Conservation (phyloP, 2,888 invertebrate genomes). For the Agonopterix subpropinquella region DNA sequence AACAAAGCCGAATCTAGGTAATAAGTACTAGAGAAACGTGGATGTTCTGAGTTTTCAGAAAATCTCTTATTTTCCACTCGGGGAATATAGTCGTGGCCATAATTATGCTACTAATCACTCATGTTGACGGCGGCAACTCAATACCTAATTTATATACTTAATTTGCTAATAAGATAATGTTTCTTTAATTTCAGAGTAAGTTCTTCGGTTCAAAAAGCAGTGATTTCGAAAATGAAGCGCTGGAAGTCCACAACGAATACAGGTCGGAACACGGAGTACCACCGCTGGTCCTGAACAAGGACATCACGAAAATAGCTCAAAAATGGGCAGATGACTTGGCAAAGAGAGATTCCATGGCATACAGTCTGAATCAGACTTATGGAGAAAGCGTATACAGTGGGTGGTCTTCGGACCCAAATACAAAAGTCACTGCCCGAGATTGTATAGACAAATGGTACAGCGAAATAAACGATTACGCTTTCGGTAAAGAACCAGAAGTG, state of each 20-base stretch:
- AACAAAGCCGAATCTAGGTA: too few relatives aligned
- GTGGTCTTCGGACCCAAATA: slow-evolving; percentile 79
- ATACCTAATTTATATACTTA: too few relatives aligned
- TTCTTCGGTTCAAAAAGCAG: slow-evolving; percentile 52
- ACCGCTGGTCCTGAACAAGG: slow-evolving; percentile 74
- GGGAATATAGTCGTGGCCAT: too few relatives aligned
- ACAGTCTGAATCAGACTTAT: slow-evolving; percentile 78
- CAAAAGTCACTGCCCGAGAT: slow-evolving; percentile 79
- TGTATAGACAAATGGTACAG: slow-evolving; percentile 86
- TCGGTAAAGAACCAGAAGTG: slow-evolving; percentile 79
- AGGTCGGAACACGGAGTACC: slow-evolving; percentile 60
- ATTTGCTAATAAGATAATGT: not conserved
- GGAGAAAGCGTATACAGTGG: slow-evolving; percentile 84
- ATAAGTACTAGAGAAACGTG: too few relatives aligned
- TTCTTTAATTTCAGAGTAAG: slow-evolving; percentile 51
- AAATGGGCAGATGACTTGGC: slow-evolving; percentile 84
- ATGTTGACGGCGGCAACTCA: too few relatives aligned
- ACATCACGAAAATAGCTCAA: slow-evolving; percentile 78
- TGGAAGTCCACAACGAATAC: slow-evolving; percentile 60
- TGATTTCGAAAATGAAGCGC: slow-evolving; percentile 59
- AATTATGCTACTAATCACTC: too few relatives aligned
- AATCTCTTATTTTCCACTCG: too few relatives aligned
- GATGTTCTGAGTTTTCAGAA: too few relatives aligned
- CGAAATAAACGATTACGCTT: slow-evolving; percentile 82
- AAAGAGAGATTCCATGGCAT: slow-evolving; percentile 77